Percentiles rank a stretch among this genome's conserved stretches.
Conservation (phyloP, 1,140 invertebrate species). For the Metopolophium dirhodum region DNA sequence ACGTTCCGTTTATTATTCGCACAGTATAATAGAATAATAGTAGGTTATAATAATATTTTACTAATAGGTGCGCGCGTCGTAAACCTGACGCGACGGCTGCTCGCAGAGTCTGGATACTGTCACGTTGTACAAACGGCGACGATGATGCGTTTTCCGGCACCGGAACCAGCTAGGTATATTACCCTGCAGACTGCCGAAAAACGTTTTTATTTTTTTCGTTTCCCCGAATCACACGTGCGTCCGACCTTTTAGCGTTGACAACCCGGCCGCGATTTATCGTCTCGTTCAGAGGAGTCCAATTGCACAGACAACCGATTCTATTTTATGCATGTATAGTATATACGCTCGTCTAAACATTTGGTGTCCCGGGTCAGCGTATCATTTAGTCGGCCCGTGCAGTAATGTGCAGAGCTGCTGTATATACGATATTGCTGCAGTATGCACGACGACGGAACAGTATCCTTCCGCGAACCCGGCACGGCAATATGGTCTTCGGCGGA, state of each 20-base stretch:
- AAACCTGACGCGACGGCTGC: not conserved
- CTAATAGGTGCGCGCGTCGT: not conserved
- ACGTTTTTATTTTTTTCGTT: constrained; percentile 27
- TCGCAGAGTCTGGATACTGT: constrained; percentile 28
- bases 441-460: not conserved
- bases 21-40: not conserved
- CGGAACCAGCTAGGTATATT: not conserved
- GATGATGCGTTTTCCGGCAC: not conserved
- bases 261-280: constrained; percentile 41
- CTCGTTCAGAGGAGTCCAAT: constrained; percentile 29
- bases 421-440: not conserved
- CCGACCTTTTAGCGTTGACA: constrained; percentile 46
- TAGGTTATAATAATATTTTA: not conserved
- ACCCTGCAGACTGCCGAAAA: not conserved
- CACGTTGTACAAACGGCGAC: not conserved
- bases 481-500: not conserved
- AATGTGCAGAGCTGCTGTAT: not conserved
- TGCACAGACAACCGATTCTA: constrained; percentile 14
- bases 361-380: not conserved
- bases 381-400: not conserved
- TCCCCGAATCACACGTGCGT: constrained; percentile 31
- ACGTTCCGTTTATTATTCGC: not conserved
- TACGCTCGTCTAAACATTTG: not conserved
- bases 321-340: not conserved
- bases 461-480: not conserved